Evolutionary conservation across 2,888 invertebrate species (phyloP).

Genomic region (Pollenia angustigena): DNA sequence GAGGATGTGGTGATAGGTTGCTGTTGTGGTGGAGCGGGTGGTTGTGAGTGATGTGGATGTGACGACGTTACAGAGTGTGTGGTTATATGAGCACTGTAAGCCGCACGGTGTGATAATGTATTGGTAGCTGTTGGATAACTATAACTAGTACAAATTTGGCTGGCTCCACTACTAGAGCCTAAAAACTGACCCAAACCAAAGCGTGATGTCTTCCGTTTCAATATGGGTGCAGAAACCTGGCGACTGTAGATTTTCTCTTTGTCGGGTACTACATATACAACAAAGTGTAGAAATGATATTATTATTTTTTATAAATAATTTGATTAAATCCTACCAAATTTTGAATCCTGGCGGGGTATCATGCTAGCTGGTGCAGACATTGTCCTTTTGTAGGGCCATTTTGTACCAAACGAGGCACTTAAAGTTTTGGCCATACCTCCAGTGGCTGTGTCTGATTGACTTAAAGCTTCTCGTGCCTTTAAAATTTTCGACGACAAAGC

Average conservation of each 20-base stretch:
- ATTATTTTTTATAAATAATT: background rate
- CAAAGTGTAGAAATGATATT: background rate
- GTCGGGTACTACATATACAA: slow-evolving; percentile 84
- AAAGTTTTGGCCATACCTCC: slow-evolving; percentile 89
- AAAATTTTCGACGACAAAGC: slow-evolving; percentile 93
- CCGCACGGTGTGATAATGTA: slow-evolving; percentile 79
- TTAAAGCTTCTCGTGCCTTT: slow-evolving; percentile 94
- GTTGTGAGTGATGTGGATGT: slow-evolving; percentile 74
- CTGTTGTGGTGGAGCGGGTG: slow-evolving; percentile 44
- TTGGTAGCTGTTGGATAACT: slow-evolving; percentile 79
- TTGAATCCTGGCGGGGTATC: slow-evolving; percentile 90
- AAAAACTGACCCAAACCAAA: slow-evolving; percentile 95
- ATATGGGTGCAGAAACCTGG: slow-evolving; percentile 97
- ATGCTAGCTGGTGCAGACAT: slow-evolving; percentile 96
- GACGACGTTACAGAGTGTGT: slow-evolving; percentile 73
- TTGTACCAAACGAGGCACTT: slow-evolving; percentile 94
- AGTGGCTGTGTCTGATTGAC: slow-evolving; percentile 88
- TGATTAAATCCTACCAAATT: slow-evolving; percentile 85
- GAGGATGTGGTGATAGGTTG: slow-evolving; percentile 43
- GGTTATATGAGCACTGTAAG: slow-evolving; percentile 74
- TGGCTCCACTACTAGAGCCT: slow-evolving; percentile 84
- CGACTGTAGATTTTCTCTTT: slow-evolving; percentile 95
- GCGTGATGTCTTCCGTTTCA: slow-evolving; percentile 95
- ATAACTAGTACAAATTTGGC: slow-evolving; percentile 80
- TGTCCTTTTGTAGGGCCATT: slow-evolving; percentile 97